Base-by-base conservation (phyloP, 2,888 invertebrate species). In the Dasysyrphus tricinctus region DNA sequence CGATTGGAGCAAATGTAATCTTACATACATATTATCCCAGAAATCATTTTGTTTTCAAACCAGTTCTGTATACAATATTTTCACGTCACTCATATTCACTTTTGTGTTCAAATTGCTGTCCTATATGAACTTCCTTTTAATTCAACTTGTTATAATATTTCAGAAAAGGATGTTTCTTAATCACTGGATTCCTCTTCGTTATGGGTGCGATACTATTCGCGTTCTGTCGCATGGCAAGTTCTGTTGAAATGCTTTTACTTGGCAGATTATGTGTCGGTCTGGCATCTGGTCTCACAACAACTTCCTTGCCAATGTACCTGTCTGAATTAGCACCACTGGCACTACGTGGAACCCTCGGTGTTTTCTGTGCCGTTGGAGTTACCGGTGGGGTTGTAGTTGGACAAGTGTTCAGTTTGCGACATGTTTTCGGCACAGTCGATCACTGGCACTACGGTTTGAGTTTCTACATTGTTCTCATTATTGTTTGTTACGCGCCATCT, bases 301-400 rank as follows among this genome's bases (percentile, higher is more conserved):
- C 96, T 88, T 94, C 97, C 79, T 95, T 97, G 87, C 98, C 98
- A 0, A 96, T 98, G 96, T 98, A 98, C 92, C 93, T 98, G 90
- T 95, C 96, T 0, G 98, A 98, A 93, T 93, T 98, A 88, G 95
- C 98, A 0, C 98, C 98, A 0, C 89, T 95, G 1, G 93, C 93
- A 7, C 93, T 97, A 39, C 94, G 97, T n/a, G 98, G 98, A 11
- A 95, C 97, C 2, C 94, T 97, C 91, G 98, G 98, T 8, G 97
- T 96, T 2, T 92, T 92, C n/a, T 88, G 95, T 97, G 90, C 97
- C 95, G 90, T 92, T 5, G 92, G 92, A 37, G 91, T 93, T 9
- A 93, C 93, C 0, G 92, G 90, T 6, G 93, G 93, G 74, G 92
- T 93, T 11, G 92, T 93, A 9, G 91, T 93, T 24, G 92, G 92